A percentile compares a stretch with the other conserved stretches of the same genome.
phyloP scores from a whole-genome alignment of 2,113 vertebrate species.

The Takifugu flavidus region DNA sequence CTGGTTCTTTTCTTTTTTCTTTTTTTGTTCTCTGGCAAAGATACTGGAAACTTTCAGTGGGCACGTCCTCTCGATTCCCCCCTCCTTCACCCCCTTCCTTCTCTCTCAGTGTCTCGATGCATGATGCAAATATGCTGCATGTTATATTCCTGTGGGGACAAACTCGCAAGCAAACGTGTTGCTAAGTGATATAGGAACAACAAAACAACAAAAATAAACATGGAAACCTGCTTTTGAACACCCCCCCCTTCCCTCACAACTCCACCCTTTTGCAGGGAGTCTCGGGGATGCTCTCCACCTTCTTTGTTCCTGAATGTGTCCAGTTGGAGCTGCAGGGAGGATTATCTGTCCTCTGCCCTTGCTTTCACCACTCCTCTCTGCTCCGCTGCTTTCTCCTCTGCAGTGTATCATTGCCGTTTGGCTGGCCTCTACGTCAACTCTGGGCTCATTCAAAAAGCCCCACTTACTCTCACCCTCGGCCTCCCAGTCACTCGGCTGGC shows the following conservation, averaged over 20 bases:
- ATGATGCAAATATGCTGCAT: slow-evolving; percentile 9
- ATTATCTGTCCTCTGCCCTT: slow-evolving; percentile 17
- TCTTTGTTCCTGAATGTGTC: no score
- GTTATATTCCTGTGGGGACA: slow-evolving; percentile 3
- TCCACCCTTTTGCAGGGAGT: no score
- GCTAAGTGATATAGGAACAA: neutral
- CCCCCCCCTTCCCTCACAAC: no score
- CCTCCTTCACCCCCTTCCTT: slow-evolving; percentile 28
- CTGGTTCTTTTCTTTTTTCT: slow-evolving; percentile 28
- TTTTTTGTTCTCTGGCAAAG: slow-evolving; percentile 57
- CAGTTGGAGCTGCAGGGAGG: neutral
- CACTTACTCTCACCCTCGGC: slow-evolving; percentile 61
- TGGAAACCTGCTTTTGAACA: no score
- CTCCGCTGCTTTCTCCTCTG: slow-evolving; percentile 39
- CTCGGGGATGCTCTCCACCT: no score
- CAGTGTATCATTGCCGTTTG: slow-evolving; percentile 81
- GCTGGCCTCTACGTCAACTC: slow-evolving; percentile 87
- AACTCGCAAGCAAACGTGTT: no score
- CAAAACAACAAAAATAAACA: neutral
- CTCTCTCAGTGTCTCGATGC: slow-evolving; percentile 22
- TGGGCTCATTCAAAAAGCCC: slow-evolving; percentile 58
- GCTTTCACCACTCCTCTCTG: slow-evolving; percentile 34
- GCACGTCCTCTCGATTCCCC: slow-evolving; percentile 27
- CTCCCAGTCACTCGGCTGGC: slow-evolving; percentile 37
- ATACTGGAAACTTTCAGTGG: slow-evolving; percentile 62